Percentiles rank a stretch among this genome's conserved stretches.
phyloP scores from a whole-genome alignment of 2,113 vertebrate species.

The Phycodurus eques region DNA sequence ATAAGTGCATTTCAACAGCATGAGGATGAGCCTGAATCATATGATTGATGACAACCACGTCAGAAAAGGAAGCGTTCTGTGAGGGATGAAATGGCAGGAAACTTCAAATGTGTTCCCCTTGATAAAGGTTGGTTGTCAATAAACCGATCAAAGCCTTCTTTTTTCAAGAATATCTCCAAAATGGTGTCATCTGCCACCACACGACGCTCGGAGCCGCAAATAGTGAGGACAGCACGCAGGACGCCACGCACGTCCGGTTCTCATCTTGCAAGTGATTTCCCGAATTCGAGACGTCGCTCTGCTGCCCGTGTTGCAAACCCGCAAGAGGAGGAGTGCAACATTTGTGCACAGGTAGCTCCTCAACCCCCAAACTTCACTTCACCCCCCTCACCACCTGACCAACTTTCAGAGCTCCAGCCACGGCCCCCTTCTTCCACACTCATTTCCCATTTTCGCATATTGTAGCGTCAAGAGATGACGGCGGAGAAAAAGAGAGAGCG shows the following conservation, averaged over 20 bases:
- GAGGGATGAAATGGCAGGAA: not conserved
- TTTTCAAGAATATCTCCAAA: no score
- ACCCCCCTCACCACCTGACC: not conserved
- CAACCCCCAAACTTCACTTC: not conserved
- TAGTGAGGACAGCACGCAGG: not conserved
- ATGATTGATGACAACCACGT: not conserved
- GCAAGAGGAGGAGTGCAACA: not conserved
- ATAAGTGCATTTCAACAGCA: not conserved
- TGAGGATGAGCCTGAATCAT: not conserved
- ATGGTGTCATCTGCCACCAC: no score
- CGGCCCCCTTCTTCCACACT: not conserved
- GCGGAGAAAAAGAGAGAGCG: conserved; percentile 33
- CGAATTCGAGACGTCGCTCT: not conserved
- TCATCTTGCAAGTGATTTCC: not conserved
- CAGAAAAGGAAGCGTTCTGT: not conserved
- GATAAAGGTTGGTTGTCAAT: not conserved
- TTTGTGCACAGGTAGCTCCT: not conserved
- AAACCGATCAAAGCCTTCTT: no score
- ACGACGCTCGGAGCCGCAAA: no score
- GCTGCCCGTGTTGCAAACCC: not conserved
- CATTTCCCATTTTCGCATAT: conserved; percentile 31
- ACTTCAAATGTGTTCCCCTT: not conserved
- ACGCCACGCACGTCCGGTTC: not conserved
- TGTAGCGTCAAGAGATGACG: conserved; percentile 27
- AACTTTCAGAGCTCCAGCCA: no score